These are phyloP conservation scores for Prionace glauca DNA, from an alignment of 2,797 vertebrate genomes.

Conservation along the genomic window DNA sequence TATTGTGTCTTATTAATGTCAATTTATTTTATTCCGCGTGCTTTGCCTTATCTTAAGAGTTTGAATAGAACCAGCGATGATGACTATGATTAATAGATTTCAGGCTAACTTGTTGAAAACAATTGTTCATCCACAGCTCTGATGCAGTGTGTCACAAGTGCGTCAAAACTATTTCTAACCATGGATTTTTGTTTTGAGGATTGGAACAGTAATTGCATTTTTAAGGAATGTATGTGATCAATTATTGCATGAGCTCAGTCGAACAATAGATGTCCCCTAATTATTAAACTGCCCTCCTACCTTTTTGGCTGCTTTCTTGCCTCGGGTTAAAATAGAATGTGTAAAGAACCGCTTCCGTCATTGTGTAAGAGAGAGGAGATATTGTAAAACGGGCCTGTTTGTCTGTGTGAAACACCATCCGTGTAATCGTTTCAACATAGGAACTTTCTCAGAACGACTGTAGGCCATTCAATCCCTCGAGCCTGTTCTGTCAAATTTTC, in stretches of 20 bases:
- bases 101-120: background rate
- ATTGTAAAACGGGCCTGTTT: background rate
- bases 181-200: background rate
- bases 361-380: background rate
- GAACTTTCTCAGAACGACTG: background rate
- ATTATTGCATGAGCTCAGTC: constrained; percentile 14
- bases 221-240: constrained; percentile 4
- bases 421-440: background rate
- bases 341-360: background rate
- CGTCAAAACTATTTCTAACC: background rate
- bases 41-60: background rate
- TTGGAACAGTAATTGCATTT: background rate
- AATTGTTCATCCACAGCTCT: background rate
- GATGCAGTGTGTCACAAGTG: background rate
- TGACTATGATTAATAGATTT: constrained; percentile 1
- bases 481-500: background rate
- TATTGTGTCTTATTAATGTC: background rate
- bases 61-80: background rate
- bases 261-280: background rate
- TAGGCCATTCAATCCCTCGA: background rate
- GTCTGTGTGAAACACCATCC: background rate
- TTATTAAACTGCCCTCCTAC: background rate
- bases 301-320: background rate
- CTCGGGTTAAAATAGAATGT: background rate
- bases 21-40: background rate